Evolutionary conservation across 2,888 invertebrate genomes (phyloP).

Genomic region (Unio delphinus): DNA sequence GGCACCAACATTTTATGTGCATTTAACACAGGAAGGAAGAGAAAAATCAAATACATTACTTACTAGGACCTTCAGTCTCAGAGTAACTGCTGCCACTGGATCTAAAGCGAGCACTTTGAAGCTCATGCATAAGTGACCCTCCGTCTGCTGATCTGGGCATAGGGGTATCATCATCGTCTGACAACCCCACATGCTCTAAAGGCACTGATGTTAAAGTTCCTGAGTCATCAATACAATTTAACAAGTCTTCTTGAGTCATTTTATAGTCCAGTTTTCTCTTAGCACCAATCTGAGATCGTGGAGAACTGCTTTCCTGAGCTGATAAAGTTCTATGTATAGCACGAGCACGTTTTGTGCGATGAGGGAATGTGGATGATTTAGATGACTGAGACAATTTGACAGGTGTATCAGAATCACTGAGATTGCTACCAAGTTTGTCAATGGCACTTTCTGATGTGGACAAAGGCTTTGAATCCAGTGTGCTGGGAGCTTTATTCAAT

Average conservation of each 20-base stretch:
- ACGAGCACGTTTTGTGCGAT: conserved; percentile 30
- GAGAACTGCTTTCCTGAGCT: conserved; percentile 29
- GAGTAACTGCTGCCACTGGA: conserved; percentile 42
- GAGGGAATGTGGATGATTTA: conserved; percentile 46
- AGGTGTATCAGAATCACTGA: conserved; percentile 41
- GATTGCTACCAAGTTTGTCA: conserved; percentile 74
- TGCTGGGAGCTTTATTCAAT: conserved; percentile 79
- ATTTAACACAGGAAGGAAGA: no score
- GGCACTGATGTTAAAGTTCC: conserved; percentile 30
- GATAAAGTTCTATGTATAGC: conserved; percentile 33
- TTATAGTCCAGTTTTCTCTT: conserved; percentile 49
- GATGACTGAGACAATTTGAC: conserved; percentile 20
- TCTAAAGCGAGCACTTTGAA: conserved; percentile 39
- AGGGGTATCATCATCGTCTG: conserved; percentile 31
- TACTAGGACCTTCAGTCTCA: conserved; percentile 42
- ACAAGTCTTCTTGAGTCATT: neutral
- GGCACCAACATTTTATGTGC: no score
- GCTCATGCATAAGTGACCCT: conserved; percentile 23
- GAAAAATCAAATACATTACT: neutral
- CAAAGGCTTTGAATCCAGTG: conserved; percentile 76
- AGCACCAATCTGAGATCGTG: conserved; percentile 39
- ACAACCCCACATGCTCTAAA: conserved; percentile 27
- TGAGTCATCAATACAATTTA: conserved; percentile 10
- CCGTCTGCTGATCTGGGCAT: conserved; percentile 16
- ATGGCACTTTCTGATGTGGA: conserved; percentile 92